Percentiles rank a stretch among this genome's conserved stretches.
Conservation (phyloP, 2,113 vertebrate genomes). For the Colistium nudipinnis region DNA sequence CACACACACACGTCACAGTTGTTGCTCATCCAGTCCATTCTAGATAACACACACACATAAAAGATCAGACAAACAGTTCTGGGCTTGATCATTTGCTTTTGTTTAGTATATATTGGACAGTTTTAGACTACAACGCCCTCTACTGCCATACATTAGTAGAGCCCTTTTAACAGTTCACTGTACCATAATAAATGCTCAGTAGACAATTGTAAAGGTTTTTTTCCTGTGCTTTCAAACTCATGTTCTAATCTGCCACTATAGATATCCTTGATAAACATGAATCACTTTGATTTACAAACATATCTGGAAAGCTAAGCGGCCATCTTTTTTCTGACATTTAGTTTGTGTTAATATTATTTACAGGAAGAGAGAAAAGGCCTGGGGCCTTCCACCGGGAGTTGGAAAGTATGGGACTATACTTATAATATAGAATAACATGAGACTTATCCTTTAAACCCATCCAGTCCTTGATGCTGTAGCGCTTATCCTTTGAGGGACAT, state of each 20-base stretch:
- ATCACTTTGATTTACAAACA: too few relatives aligned
- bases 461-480: too few relatives aligned
- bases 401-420: too few relatives aligned
- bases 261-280: too few relatives aligned
- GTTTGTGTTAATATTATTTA: too few relatives aligned
- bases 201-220: neutral
- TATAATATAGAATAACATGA: neutral
- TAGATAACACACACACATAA: slow-evolving; percentile 8
- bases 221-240: neutral
- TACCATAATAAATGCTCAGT: neutral
- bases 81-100: neutral
- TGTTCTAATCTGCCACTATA: too few relatives aligned
- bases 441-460: neutral
- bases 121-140: slow-evolving; percentile 53
- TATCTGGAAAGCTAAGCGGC: too few relatives aligned
- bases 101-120: neutral
- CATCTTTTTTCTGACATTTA: too few relatives aligned
- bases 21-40: slow-evolving; percentile 39
- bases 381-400: neutral
- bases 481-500: too few relatives aligned
- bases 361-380: neutral
- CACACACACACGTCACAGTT: slow-evolving; percentile 45
- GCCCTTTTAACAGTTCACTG: neutral
- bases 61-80: slow-evolving; percentile 17
- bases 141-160: slow-evolving; percentile 36